Percentiles rank a stretch among this genome's conserved stretches.
These are phyloP conservation scores for Smittia aterrima DNA, from an alignment of 2,888 invertebrate genomes.

Conservation along the genomic window DNA sequence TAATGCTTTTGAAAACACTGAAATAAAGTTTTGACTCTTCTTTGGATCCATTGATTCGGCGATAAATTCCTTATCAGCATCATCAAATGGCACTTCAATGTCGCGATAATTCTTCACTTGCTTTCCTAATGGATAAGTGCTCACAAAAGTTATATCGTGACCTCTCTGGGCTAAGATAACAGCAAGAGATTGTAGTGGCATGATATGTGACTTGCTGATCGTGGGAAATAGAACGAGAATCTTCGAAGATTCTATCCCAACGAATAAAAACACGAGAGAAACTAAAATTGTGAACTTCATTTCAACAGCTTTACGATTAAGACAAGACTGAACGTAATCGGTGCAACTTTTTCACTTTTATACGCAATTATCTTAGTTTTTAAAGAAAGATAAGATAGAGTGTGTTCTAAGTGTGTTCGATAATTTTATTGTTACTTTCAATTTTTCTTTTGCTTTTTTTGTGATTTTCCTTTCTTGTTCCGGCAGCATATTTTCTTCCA, in stretches of 20 bases:
- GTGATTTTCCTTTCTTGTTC: too few species aligned
- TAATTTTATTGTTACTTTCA: too few species aligned
- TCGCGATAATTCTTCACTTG: slow-evolving; percentile 27
- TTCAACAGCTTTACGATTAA: not conserved
- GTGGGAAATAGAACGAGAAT: slow-evolving; percentile 51
- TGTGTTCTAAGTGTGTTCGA: too few species aligned
- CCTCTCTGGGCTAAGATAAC: slow-evolving; percentile 48
- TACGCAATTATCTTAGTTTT: too few species aligned
- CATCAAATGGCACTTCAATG: slow-evolving; percentile 12
- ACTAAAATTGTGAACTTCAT: not conserved
- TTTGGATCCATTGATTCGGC: not conserved
- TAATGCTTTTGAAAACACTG: not conserved
- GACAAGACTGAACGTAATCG: not conserved
- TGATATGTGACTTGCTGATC: slow-evolving; percentile 50
- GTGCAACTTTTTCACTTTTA: too few species aligned
- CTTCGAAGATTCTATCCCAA: slow-evolving; percentile 44
- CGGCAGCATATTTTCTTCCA: too few species aligned
- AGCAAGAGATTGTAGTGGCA: slow-evolving; percentile 49
- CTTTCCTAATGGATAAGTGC: slow-evolving; percentile 1
- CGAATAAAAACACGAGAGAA: not conserved
- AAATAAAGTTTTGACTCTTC: not conserved
- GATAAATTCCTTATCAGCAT: not conserved
- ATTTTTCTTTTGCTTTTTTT: too few species aligned
- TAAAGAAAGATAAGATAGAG: too few species aligned
- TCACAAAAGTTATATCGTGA: slow-evolving; percentile 48